Conservation (phyloP, 2,888 invertebrate genomes). For the Prenolepis imparis region DNA sequence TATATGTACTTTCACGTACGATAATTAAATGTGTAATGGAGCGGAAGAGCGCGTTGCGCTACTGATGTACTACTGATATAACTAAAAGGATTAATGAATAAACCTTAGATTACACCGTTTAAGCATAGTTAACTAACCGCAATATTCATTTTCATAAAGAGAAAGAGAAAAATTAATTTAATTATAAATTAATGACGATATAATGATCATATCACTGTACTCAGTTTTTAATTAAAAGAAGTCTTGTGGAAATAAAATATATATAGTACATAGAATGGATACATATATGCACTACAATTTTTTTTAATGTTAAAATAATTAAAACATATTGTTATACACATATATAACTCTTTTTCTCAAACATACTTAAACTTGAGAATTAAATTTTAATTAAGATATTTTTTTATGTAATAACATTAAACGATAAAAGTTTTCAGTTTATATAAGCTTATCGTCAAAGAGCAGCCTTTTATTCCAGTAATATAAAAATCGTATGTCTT, state of each 20-base stretch:
- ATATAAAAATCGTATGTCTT: not conserved
- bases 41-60: constrained; percentile 15
- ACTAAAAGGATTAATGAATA: constrained; percentile 50
- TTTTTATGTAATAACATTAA: not conserved
- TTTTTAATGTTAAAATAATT: not conserved
- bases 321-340: not conserved
- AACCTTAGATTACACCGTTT: constrained; percentile 24
- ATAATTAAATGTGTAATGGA: not conserved
- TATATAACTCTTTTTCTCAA: not conserved
- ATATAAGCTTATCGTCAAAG: too few relatives aligned
- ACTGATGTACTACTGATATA: constrained; percentile 34
- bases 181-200: constrained; percentile 29
- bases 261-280: too few relatives aligned
- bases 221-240: constrained; percentile 20
- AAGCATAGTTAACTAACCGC: constrained; percentile 26
- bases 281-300: too few relatives aligned
- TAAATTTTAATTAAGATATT: constrained; percentile 1
- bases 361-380: not conserved
- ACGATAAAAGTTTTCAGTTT: not conserved
- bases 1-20: not conserved
- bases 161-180: constrained; percentile 25
- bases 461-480: not conserved
- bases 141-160: constrained; percentile 28
- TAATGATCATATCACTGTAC: not conserved
- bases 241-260: too few relatives aligned